These are phyloP conservation scores for Apocheima hispidaria DNA, from an alignment of 2,888 invertebrate genomes.

Conservation along the genomic window DNA sequence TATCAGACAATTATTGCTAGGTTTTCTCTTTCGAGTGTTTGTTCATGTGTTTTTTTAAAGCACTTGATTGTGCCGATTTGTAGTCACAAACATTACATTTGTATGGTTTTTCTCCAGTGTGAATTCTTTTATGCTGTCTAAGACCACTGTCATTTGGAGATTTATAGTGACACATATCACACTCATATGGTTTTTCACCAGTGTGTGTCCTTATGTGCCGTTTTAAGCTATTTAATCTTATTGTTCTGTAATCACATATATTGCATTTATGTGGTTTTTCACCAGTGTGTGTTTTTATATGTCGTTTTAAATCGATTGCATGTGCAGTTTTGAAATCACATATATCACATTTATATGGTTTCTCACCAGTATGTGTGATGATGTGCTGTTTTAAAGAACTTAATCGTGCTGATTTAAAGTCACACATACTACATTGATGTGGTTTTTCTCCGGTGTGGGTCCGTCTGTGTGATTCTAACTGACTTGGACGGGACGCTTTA, in stretches of 20 bases:
- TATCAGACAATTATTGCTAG: too few species aligned
- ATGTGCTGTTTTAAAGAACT: slow-evolving; percentile 1
- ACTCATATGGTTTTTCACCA: not conserved
- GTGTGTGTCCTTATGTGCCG: not conserved
- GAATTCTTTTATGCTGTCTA: not conserved
- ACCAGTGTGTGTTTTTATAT: slow-evolving; percentile 4
- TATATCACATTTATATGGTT: slow-evolving; percentile 11
- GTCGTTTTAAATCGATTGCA: not conserved
- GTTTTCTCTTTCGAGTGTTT: not conserved
- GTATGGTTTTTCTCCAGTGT: not conserved
- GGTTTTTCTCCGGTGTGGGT: not conserved
- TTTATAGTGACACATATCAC: not conserved
- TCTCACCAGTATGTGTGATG: slow-evolving; percentile 2
- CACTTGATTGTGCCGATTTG: not conserved
- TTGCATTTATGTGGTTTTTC: not conserved
- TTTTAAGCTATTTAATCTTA: not conserved
- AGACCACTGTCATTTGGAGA: not conserved
- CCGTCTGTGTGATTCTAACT: not conserved
- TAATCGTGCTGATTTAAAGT: not conserved
- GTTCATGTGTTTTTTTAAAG: not conserved
- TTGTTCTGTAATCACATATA: not conserved
- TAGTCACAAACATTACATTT: not conserved
- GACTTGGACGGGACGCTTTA: not conserved
- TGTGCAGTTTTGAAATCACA: slow-evolving; percentile 2
- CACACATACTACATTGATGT: not conserved